Evolutionary conservation across 2,113 vertebrate genomes (phyloP).

Genomic region (Cyphomyrus plagiostoma): DNA sequence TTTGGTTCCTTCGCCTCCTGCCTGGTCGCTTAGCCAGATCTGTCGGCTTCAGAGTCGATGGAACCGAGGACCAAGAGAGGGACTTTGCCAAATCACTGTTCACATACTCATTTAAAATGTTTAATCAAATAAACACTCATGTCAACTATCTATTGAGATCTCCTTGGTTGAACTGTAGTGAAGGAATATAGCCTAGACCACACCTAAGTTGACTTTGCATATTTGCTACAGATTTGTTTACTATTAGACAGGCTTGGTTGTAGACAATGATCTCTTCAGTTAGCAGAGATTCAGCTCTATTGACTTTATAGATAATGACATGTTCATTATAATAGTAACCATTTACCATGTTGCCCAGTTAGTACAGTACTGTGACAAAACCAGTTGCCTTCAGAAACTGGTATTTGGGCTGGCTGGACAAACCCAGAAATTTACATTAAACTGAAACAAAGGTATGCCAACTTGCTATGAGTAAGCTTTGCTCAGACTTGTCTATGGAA

Average conservation of each 20-base stretch:
- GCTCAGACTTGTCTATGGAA: slow-evolving; percentile 36
- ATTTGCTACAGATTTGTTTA: not conserved
- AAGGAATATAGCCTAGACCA: not conserved
- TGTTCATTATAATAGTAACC: slow-evolving; percentile 54
- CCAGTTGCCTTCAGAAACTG: slow-evolving; percentile 40
- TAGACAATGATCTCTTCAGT: slow-evolving; percentile 20
- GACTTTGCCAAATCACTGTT: too few species aligned
- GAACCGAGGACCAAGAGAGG: too few species aligned
- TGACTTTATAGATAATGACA: slow-evolving; percentile 49
- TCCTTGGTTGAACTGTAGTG: not conserved
- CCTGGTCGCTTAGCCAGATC: too few species aligned
- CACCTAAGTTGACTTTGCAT: not conserved
- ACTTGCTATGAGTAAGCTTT: slow-evolving; percentile 29
- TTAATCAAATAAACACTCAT: too few species aligned
- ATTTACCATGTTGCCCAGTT: slow-evolving; percentile 56
- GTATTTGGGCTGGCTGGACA: slow-evolving; percentile 48
- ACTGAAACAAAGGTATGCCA: slow-evolving; percentile 9
- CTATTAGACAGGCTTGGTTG: not conserved
- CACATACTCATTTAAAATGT: too few species aligned
- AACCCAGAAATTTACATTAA: slow-evolving; percentile 54
- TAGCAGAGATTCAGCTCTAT: slow-evolving; percentile 37
- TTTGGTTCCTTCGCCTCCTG: too few species aligned
- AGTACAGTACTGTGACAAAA: slow-evolving; percentile 40
- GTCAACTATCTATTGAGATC: too few species aligned
- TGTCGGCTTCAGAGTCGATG: too few species aligned